Evolutionary conservation across 1,140 invertebrate genomes (phyloP), one percentile per base, ranked within the genome.

Genomic region (Sinonovacula constricta): DNA sequence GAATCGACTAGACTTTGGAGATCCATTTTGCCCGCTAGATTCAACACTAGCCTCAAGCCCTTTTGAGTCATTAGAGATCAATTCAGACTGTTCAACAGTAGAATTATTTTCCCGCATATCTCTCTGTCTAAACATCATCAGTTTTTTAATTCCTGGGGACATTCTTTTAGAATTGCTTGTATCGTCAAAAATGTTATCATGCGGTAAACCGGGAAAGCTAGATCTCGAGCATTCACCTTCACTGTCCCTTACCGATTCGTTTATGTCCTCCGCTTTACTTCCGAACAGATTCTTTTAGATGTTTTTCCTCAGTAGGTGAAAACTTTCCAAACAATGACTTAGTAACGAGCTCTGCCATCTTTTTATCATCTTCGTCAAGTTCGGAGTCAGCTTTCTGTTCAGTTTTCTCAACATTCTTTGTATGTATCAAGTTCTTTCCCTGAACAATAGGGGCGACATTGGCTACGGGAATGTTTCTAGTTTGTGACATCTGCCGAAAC

Each of bases 371-470:
- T 67, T 67, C 72, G 18, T 67, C 72, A 59, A 67, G 54, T 0
- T 76, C 72, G n/a, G 31, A 26, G 28, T 76, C 62, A 1, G 34
- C 0, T 57, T 76, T 76, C 1, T 39, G 15, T 3, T 28, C 31
- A 45, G 2, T 57, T 18, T 67, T 67, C 18, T 45, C 39, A 45
- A 18, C 18, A 45, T 7, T 10, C 18, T 45, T 18, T 45, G 18
- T 10, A 7, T 45, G 39, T 10, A 10, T 45, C 10, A 78, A 12
- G 3, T 30, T 31, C 30, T 81, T 81, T 15, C 60, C 66, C 30
- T 81, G 79, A 76, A 81, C 69, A 34, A 81, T 79, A 0, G 80
- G 80, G 1, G 80, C 80, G 4, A 81, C 80, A 57, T 81, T 81
- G 28, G 80, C 80, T n/a, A 81, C 75, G n/a, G 80, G 80, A 62